phyloP scores from a whole-genome alignment of 1,140 invertebrate species.

The Agrypnia vestita region DNA sequence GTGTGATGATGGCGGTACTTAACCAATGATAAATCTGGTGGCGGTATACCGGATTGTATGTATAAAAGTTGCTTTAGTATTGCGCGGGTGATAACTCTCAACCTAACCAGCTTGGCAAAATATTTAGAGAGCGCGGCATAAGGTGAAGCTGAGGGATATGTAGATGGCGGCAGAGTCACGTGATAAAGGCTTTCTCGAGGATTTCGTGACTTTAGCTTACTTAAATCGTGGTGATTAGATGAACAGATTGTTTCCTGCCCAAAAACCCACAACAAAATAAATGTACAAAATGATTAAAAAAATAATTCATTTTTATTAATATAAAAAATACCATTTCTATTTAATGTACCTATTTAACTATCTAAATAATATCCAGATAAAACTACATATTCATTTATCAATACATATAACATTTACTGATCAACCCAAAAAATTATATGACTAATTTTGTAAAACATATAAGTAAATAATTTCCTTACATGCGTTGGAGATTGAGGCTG shows the following conservation, averaged over 20 bases:
- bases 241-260: conserved; percentile 47
- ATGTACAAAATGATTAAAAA: background rate
- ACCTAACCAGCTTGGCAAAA: conserved; percentile 82
- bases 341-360: too few species aligned
- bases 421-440: too few species aligned
- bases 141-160: conserved; percentile 79
- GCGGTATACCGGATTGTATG: conserved; percentile 72
- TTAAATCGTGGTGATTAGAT: conserved; percentile 59
- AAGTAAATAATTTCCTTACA: conserved; percentile 63
- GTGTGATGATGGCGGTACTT: conserved; percentile 73
- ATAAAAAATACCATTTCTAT: too few species aligned
- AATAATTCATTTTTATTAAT: too few species aligned
- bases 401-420: too few species aligned
- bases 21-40: conserved; percentile 72
- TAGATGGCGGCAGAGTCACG: conserved; percentile 75
- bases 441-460: background rate
- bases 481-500: conserved; percentile 71
- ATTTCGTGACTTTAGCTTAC: conserved; percentile 55
- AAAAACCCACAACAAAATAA: conserved; percentile 47
- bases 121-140: conserved; percentile 83
- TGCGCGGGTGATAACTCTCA: conserved; percentile 79
- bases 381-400: too few species aligned
- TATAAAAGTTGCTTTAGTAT: conserved; percentile 84
- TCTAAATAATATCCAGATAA: too few species aligned
- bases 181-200: conserved; percentile 71